Conservation (phyloP, 2,113 vertebrate species). For the Colaptes auratus region DNA sequence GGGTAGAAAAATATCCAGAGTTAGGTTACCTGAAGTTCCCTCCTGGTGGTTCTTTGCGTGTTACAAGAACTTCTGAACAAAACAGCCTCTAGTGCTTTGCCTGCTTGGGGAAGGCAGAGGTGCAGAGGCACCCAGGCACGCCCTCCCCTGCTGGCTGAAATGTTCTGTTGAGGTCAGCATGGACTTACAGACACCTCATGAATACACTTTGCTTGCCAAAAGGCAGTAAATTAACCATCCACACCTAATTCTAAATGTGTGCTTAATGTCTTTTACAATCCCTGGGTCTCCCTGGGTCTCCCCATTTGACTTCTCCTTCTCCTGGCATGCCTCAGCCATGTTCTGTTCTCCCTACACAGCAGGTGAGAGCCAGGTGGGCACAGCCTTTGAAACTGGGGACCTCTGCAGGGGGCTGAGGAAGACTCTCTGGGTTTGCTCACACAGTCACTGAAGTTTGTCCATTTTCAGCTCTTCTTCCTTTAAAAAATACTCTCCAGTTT, state of each 20-base stretch:
- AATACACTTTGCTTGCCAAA: not conserved
- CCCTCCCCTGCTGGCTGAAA: not conserved
- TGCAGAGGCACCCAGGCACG: not conserved
- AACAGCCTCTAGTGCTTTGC: not conserved
- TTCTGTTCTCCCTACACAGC: not conserved
- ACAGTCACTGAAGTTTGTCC: not conserved
- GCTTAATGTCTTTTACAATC: not conserved
- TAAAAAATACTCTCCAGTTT: not conserved
- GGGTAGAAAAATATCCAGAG: not conserved
- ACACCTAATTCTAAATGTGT: not conserved
- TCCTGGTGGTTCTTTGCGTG: not conserved
- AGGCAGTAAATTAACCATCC: not conserved
- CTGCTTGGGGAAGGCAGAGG: not conserved
- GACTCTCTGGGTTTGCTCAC: not conserved
- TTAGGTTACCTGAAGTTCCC: not conserved
- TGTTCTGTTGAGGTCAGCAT: not conserved
- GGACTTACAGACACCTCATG: not conserved
- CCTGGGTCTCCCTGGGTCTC: not conserved
- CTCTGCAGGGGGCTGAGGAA: not conserved
- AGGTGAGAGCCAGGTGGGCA: not conserved
- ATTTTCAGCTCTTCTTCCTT: not conserved
- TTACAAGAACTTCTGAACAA: not conserved
- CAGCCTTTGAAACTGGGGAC: not conserved
- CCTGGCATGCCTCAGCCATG: not conserved
- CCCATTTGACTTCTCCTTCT: not conserved